These are phyloP conservation scores for Yponomeuta evonymella DNA, from an alignment of 2,888 invertebrate species.

Conservation along the genomic window DNA sequence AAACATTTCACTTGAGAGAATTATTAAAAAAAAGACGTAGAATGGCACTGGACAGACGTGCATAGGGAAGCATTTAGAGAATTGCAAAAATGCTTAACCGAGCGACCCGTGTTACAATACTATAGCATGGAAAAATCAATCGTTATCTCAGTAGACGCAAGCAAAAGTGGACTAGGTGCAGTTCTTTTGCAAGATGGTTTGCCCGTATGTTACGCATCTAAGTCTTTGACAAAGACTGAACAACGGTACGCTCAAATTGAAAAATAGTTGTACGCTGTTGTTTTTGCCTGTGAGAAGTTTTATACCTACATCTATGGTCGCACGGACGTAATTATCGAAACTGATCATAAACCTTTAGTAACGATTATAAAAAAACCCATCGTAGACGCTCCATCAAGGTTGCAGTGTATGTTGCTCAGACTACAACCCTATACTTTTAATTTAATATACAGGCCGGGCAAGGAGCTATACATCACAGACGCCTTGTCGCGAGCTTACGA, in stretches of 20 bases:
- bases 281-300: slow-evolving; percentile 18
- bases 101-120: slow-evolving; percentile 23
- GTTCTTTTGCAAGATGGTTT: slow-evolving; percentile 23
- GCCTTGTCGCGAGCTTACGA: slow-evolving; percentile 10
- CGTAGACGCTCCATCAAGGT: slow-evolving; percentile 18
- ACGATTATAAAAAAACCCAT: slow-evolving; percentile 22
- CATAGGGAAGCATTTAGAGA: neutral
- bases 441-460: slow-evolving; percentile 11
- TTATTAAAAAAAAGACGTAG: no score
- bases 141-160: no score
- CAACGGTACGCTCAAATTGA: slow-evolving; percentile 16
- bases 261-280: slow-evolving; percentile 16
- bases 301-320: slow-evolving; percentile 18
- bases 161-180: slow-evolving; percentile 27
- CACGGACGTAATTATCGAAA: slow-evolving; percentile 17
- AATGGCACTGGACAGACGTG: neutral
- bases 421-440: slow-evolving; percentile 15
- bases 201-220: slow-evolving; percentile 27
- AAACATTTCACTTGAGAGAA: no score
- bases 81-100: slow-evolving; percentile 14
- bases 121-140: slow-evolving; percentile 23
- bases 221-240: slow-evolving; percentile 19
- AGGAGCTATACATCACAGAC: neutral
- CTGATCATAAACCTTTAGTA: no score
- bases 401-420: slow-evolving; percentile 23